These are phyloP conservation scores for Abscondita cerata DNA, from an alignment of 2,888 invertebrate species.

Conservation along the genomic window DNA sequence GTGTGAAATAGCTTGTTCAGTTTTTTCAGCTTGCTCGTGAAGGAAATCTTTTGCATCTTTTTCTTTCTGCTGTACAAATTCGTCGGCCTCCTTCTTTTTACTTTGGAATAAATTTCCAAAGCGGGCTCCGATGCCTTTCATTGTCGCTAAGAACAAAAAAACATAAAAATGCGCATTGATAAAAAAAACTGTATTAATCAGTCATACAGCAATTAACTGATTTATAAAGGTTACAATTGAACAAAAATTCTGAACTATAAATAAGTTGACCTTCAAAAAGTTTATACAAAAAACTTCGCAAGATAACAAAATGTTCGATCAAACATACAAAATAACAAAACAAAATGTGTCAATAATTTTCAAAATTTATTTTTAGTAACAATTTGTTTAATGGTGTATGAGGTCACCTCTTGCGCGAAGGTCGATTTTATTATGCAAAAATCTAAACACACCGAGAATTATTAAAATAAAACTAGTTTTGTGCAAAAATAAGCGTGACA, in stretches of 20 bases:
- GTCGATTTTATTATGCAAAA: conserved; percentile 10
- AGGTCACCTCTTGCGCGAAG: not conserved
- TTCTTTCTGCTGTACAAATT: conserved; percentile 68
- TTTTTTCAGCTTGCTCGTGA: conserved; percentile 70
- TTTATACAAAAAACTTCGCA: no score
- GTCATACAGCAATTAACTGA: no score
- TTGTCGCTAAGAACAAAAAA: conserved; percentile 62
- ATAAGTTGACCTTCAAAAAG: no score
- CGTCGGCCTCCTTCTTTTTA: conserved; percentile 75
- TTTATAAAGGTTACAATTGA: no score
- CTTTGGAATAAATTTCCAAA: conserved; percentile 73
- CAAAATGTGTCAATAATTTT: not conserved
- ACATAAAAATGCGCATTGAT: not conserved
- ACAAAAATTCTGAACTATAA: no score
- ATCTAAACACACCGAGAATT: not conserved
- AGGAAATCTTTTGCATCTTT: conserved; percentile 67
- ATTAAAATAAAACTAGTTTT: not conserved
- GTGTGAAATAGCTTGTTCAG: conserved; percentile 66
- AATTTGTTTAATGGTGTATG: not conserved
- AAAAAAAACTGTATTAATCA: not conserved
- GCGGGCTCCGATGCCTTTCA: conserved; percentile 76
- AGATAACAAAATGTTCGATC: no score
- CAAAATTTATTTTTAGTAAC: no score
- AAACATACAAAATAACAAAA: no score
- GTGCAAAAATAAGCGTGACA: conserved; percentile 3